Base-by-base conservation (phyloP, 1,140 invertebrate genomes). In the Zophobas morio region DNA sequence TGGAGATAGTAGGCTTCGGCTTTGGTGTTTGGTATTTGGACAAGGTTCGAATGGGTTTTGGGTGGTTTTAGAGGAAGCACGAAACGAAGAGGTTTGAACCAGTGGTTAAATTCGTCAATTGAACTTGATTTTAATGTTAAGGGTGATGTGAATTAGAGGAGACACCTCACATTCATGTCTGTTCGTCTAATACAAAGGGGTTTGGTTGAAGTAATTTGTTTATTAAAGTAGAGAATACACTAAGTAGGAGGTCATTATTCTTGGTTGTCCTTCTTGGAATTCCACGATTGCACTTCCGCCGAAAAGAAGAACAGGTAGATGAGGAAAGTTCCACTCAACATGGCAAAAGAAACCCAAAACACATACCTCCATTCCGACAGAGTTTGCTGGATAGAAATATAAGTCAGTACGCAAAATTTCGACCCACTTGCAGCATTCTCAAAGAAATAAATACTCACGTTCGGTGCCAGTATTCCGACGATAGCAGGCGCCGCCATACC, bases 401-500 rank as follows among this genome's bases (percentile, higher is more conserved):
- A 20, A 20, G 20, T 20, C 20, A 20, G 20, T 20, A 20, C 20
- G 20, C 20, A 20, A 20, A 20, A 20, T 20, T 20, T 20, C 20
- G 20, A 20, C 20, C 20, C 20, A 20, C 20, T 20, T 20, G 20
- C 20, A 20, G 20, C 20, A 20, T 20, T 20, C 20, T 20, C 20
- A 20, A 20, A 20, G 20, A 20, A 20, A 20, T 20, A 20, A 20
- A 20, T 20, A 80, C 80, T 91, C 87, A 93, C 92, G 86, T 94
- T 89, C 81, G 90, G 90, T 63, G 94, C 94, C 76, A 96, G 87
- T 2, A 92, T 87, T 72, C 95, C 94, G 35, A 95, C 93, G 33
- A 96, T 86, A 82, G 91, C 92, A 0, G 95, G 95, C 33, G 92
- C 92, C 1, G 96, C 85, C 74, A 96, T 95, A n/a, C 94, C 95